These are phyloP conservation scores for Brachyalestes nurse DNA, from an alignment of 2,797 vertebrate species.

Conservation along the genomic window DNA sequence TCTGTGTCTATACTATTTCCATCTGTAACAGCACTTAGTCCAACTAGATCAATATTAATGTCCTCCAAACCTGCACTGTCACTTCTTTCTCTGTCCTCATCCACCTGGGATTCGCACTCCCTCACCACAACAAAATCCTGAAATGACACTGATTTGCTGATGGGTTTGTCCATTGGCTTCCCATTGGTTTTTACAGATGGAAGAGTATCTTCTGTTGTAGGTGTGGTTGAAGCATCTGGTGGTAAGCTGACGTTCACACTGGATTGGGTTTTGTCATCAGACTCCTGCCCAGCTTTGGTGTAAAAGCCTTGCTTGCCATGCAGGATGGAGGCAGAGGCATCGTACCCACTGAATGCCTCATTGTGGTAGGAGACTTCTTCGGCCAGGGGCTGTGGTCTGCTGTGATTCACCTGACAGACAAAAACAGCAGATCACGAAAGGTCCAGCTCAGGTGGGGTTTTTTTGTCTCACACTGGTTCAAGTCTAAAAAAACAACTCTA, in stretches of 20 bases:
- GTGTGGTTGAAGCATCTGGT: constrained; percentile 15
- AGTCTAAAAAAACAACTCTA: too few relatives aligned
- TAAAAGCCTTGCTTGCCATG: constrained; percentile 60
- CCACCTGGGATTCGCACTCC: constrained; percentile 20
- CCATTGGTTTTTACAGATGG: constrained; percentile 49
- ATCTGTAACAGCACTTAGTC: neutral
- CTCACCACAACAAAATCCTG: constrained; percentile 39
- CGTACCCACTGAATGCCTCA: constrained; percentile 70
- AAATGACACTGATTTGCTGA: constrained; percentile 50
- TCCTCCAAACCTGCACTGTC: constrained; percentile 27
- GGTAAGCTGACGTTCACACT: neutral
- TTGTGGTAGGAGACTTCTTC: constrained; percentile 68
- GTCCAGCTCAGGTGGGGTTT: neutral
- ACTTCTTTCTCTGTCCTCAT: constrained; percentile 30
- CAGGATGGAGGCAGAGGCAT: constrained; percentile 68
- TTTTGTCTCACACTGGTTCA: too few relatives aligned
- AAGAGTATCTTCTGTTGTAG: constrained; percentile 47
- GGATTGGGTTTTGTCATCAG: constrained; percentile 11
- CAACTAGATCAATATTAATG: neutral
- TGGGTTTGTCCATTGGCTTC: constrained; percentile 37
- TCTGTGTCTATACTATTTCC: neutral
- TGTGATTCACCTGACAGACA: constrained; percentile 70
- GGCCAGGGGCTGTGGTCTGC: constrained; percentile 55
- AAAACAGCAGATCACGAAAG: constrained; percentile 9
- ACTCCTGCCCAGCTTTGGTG: constrained; percentile 56